A percentile compares a stretch with the other conserved stretches of the same genome.
Conservation (phyloP, 2,888 invertebrate genomes). For the Esperia sulphurella region DNA sequence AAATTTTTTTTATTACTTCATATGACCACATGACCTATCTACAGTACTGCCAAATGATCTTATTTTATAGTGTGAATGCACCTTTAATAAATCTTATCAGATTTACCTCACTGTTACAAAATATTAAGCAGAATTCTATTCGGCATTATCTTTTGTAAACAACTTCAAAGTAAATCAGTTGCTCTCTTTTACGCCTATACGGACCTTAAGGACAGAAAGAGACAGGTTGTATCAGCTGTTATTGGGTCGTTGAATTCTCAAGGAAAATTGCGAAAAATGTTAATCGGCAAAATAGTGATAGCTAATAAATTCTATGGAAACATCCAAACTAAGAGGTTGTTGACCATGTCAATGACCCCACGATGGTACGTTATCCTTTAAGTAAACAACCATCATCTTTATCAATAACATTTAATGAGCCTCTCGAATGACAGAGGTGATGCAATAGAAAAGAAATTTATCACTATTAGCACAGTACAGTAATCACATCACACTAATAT, state of each 20-base stretch:
- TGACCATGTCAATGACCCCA: slow-evolving; percentile 26
- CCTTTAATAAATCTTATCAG: too few relatives aligned
- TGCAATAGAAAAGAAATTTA: slow-evolving; percentile 6
- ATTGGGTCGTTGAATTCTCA: not conserved
- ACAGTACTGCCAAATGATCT: too few relatives aligned
- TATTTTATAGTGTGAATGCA: too few relatives aligned
- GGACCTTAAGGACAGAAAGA: not conserved
- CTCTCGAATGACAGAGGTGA: slow-evolving; percentile 1
- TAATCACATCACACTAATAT: too few relatives aligned
- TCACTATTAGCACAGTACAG: too few relatives aligned
- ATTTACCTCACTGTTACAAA: too few relatives aligned
- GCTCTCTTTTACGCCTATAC: too few relatives aligned
- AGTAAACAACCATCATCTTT: slow-evolving; percentile 26
- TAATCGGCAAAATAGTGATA: too few relatives aligned
- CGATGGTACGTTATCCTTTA: slow-evolving; percentile 16
- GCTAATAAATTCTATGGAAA: slow-evolving; percentile 20
- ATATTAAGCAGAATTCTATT: too few relatives aligned
- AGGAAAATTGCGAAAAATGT: not conserved
- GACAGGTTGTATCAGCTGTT: not conserved
- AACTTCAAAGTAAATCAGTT: not conserved
- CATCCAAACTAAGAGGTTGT: slow-evolving; percentile 23
- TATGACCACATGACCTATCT: too few relatives aligned
- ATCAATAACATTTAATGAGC: slow-evolving; percentile 16
- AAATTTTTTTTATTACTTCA: too few relatives aligned
- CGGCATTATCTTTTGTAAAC: not conserved